Evolutionary conservation across 2,113 vertebrate species (phyloP), one percentile per base, ranked within the genome.

Genomic region (Gavia stellata): DNA sequence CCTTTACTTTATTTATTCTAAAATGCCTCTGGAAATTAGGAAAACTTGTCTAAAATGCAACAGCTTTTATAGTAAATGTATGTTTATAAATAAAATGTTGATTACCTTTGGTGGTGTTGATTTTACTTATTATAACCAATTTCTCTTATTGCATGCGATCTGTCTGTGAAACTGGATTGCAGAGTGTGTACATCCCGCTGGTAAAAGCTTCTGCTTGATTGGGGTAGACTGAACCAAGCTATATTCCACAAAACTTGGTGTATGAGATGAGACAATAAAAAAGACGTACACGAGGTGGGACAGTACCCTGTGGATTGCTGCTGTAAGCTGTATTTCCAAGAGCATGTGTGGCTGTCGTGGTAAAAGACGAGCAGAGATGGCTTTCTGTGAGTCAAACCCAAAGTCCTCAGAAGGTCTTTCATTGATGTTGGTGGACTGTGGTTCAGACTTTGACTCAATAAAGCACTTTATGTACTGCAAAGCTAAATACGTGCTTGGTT

Each of bases 21-120:
- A 99, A 99, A 98, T 98, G 98, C 98, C 98, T 98, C 98, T 98
- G 98, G 98, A 96, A 97, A 98, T 97, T 98, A 98, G 98, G 98
- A 98, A 97, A 98, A 98, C 98, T 98, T 98, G 98, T 98, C 98
- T 97, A 97, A 98, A 99, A 98, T 98, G 98, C 98, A 98, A 98
- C 97, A 97, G 98, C 98, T 99, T 99, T 99, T 99, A 98, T 99
- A 99, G 98, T 98, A 98, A 98, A 99, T 99, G 98, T 99, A 99
- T 99, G 99, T 99, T 99, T 99, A 99, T 99, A 99, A 99, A 99
- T 99, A 99, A 99, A 99, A 99, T 90, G 90, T 98, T 98, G 95
- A 98, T 98, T 98, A 98, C 89, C 96, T 73, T 68, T 81, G n/a
- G 78, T 73, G 55, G 44, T 59, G 50, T 89, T 94, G 52, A 59